Conservation (phyloP, 2,113 vertebrate species). For the Catagonus wagneri region DNA sequence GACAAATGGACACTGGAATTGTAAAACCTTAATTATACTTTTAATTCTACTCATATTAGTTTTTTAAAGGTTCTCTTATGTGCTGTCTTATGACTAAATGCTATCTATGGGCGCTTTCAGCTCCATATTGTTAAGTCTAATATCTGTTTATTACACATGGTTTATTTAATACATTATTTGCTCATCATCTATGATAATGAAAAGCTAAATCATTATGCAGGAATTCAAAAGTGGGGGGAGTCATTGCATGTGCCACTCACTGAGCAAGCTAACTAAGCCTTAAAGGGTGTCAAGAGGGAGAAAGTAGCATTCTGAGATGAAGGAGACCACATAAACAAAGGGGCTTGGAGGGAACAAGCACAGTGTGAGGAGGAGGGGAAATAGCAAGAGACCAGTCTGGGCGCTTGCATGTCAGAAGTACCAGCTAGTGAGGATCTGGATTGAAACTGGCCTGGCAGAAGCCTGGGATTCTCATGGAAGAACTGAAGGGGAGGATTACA, state of each 20-base stretch:
- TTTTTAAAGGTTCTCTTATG: background rate
- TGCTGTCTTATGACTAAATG: background rate
- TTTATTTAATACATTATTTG: constrained; percentile 2
- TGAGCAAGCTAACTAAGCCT: background rate
- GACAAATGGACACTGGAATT: background rate
- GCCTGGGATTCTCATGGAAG: background rate
- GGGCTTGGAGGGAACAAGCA: background rate
- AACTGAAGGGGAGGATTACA: background rate
- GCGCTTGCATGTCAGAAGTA: background rate
- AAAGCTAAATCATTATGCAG: background rate
- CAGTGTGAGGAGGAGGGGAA: rapidly evolving
- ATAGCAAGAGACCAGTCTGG: background rate
- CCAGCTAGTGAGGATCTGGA: background rate
- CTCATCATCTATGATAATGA: background rate
- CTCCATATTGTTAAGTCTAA: constrained; percentile 6
- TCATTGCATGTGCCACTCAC: background rate
- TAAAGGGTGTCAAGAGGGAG: background rate
- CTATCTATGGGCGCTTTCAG: background rate
- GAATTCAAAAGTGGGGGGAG: background rate
- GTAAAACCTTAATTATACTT: constrained; percentile 31
- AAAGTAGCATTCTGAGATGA: background rate
- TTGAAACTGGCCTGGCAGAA: background rate
- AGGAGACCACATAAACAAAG: background rate
- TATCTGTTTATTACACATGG: background rate
- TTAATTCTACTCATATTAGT: background rate